phyloP scores from a whole-genome alignment of 2,888 invertebrate genomes.

The Cylloceria caligata region DNA sequence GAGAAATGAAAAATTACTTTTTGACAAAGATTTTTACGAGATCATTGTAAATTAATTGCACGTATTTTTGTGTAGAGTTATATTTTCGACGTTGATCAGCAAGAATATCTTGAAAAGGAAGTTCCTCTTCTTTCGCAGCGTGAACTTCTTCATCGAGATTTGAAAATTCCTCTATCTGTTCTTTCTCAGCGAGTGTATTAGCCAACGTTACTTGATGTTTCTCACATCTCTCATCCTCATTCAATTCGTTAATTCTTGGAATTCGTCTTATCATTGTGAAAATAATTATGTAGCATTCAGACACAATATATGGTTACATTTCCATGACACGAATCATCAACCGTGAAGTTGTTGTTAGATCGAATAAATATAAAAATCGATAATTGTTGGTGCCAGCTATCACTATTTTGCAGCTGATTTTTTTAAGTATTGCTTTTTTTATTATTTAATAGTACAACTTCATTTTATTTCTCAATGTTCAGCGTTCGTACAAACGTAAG shows the following conservation, averaged over 20 bases:
- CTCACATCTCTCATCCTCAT: conserved; percentile 45
- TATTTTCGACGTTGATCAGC: conserved; percentile 71
- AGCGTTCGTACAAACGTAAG: conserved; percentile 49
- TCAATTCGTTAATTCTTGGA: conserved; percentile 17
- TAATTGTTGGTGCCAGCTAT: background rate
- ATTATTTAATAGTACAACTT: background rate
- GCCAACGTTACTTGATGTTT: conserved; percentile 47
- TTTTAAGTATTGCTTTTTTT: background rate
- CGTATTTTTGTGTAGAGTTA: conserved; percentile 71
- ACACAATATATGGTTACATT: background rate
- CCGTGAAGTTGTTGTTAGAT: conserved; percentile 23
- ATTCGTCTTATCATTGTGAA: conserved; percentile 32
- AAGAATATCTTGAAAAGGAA: conserved; percentile 65
- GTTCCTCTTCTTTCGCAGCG: conserved; percentile 18
- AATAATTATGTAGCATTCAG: background rate
- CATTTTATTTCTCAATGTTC: conserved; percentile 32
- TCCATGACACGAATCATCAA: conserved; percentile 31
- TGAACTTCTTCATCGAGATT: conserved; percentile 21
- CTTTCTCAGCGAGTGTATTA: conserved; percentile 36
- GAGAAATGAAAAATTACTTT: conserved; percentile 73
- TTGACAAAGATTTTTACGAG: conserved; percentile 66
- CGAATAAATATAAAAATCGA: conserved; percentile 8
- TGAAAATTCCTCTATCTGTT: conserved; percentile 37
- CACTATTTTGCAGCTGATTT: background rate
- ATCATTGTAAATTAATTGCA: conserved; percentile 73